Evolutionary conservation across 2,888 invertebrate species (phyloP).

Genomic region (Beris chalybata): DNA sequence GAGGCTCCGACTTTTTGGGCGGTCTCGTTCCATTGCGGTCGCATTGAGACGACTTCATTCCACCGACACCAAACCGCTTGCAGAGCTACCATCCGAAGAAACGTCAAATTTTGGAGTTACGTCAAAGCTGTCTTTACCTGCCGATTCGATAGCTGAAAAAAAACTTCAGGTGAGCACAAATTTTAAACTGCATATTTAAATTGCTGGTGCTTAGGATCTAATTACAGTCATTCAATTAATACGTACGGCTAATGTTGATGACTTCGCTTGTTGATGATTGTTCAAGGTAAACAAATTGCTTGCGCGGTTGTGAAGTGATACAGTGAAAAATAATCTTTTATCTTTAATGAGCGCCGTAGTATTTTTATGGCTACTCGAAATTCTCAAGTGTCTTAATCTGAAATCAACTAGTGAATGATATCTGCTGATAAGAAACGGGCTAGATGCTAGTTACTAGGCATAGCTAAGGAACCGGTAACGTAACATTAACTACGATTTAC

Average conservation of each 20-base stretch:
- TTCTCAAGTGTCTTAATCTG: too few relatives aligned
- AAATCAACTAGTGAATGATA: too few relatives aligned
- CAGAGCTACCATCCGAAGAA: not conserved
- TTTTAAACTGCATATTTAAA: not conserved
- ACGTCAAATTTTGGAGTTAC: constrained; percentile 16
- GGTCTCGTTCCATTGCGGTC: constrained; percentile 1
- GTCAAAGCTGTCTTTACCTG: constrained; percentile 13
- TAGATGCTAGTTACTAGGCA: too few relatives aligned
- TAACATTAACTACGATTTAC: too few relatives aligned
- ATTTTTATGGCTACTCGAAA: too few relatives aligned
- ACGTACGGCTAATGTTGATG: not conserved
- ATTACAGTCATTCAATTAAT: not conserved
- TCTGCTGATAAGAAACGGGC: too few relatives aligned
- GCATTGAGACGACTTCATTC: constrained; percentile 13
- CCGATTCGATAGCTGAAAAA: not conserved
- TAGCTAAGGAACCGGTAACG: too few relatives aligned
- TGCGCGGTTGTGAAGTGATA: not conserved
- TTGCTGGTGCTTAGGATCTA: not conserved
- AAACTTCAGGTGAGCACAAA: constrained; percentile 2
- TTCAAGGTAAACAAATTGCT: not conserved
- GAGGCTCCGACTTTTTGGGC: constrained; percentile 12
- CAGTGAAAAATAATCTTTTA: too few relatives aligned
- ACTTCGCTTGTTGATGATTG: not conserved
- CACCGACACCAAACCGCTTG: constrained; percentile 18
- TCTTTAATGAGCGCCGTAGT: too few relatives aligned